Conservation (phyloP, 2,797 vertebrate genomes). For the Eulemur rubriventer region DNA sequence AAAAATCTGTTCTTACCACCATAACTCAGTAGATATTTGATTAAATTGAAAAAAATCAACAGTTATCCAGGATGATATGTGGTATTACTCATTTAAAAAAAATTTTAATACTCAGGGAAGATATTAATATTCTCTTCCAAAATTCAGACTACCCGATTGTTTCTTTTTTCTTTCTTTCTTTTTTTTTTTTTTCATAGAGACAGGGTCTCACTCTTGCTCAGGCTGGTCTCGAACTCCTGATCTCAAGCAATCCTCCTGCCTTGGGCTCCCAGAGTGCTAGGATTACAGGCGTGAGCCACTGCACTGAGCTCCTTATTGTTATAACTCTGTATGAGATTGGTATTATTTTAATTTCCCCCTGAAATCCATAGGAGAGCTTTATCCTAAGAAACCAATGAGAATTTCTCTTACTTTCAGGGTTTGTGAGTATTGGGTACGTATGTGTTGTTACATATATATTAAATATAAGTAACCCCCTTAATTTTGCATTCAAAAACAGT, state of each 20-base stretch:
- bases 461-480: not conserved
- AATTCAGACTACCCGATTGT: not conserved
- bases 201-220: too few species aligned
- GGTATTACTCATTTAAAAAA: not conserved
- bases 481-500: not conserved
- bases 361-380: not conserved
- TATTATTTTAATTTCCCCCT: not conserved
- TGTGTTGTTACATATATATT: not conserved
- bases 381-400: not conserved
- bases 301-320: not conserved
- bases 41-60: not conserved
- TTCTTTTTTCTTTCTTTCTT: too few species aligned
- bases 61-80: not conserved
- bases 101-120: not conserved
- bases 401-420: not conserved
- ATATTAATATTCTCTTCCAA: not conserved
- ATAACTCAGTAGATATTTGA: conserved; percentile 1
- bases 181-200: too few species aligned
- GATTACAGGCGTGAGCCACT: too few species aligned
- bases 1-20: not conserved
- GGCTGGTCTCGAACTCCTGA: too few species aligned
- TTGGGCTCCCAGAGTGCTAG: too few species aligned
- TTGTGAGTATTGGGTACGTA: not conserved
- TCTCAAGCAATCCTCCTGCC: too few species aligned
- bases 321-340: not conserved